Conservation (phyloP, 2,113 vertebrate species). For the Condylura cristata region DNA sequence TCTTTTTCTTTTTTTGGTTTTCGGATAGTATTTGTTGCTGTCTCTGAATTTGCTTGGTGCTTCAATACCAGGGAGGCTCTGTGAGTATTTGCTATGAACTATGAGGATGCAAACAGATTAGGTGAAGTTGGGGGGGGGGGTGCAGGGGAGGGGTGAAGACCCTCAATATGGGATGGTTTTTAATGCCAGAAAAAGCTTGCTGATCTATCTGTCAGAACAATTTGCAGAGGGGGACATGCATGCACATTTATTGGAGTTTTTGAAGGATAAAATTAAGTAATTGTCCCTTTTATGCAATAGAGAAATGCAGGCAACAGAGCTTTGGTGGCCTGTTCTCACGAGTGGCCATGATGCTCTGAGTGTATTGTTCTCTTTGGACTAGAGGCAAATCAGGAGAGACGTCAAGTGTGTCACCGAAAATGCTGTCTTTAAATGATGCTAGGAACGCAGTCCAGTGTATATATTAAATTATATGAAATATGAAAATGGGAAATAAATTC, state of each 20-base stretch:
- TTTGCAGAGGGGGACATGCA: neutral
- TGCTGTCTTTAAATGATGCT: conserved; percentile 47
- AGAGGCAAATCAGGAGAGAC: neutral
- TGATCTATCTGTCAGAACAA: conserved; percentile 31
- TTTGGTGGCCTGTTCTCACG: neutral
- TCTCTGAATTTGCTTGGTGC: conserved; percentile 86
- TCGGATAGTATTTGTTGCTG: conserved; percentile 86
- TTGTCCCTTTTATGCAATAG: conserved; percentile 46
- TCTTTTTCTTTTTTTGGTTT: conserved; percentile 82
- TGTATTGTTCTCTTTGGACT: conserved; percentile 3
- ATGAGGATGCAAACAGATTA: conserved; percentile 59
- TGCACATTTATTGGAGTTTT: conserved; percentile 55
- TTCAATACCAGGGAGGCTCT: conserved; percentile 84
- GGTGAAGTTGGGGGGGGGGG: conserved; percentile 57
- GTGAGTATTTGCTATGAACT: conserved; percentile 77
- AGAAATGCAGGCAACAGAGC: conserved; percentile 60
- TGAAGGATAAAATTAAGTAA: conserved; percentile 78
- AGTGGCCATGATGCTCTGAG: conserved; percentile 39
- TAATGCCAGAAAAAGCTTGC: conserved; percentile 51
- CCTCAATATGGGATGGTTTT: conserved; percentile 77
- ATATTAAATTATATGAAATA: conserved; percentile 43
- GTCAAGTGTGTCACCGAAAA: conserved; percentile 70
- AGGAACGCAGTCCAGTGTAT: conserved; percentile 42
- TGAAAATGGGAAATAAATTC: conserved; percentile 66
- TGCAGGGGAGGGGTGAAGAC: conserved; percentile 77